Evolutionary conservation across 1,140 invertebrate genomes (phyloP).

Genomic region (Heliconius hewitsoni): DNA sequence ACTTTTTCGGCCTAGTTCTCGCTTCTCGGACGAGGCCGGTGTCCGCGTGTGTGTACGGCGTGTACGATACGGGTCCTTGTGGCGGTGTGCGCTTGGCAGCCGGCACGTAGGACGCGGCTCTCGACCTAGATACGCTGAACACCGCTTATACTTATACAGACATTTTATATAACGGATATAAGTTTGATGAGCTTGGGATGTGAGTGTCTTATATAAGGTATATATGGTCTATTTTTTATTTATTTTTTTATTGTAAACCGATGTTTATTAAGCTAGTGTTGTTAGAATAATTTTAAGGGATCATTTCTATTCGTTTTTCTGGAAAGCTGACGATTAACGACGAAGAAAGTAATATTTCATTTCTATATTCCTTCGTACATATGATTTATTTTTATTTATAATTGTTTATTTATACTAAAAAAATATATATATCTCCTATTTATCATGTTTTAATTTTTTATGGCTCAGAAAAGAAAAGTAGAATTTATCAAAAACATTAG

Average conservation of each 20-base stretch:
- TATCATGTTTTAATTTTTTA: neutral
- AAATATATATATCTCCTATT: no score
- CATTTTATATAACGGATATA: slow-evolving; percentile 45
- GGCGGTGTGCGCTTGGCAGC: slow-evolving; percentile 57
- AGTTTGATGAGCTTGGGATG: slow-evolving; percentile 17
- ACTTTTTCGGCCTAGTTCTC: slow-evolving; percentile 68
- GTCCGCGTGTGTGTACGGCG: slow-evolving; percentile 43
- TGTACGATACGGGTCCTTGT: slow-evolving; percentile 37
- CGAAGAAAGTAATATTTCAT: no score
- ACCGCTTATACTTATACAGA: slow-evolving; percentile 50
- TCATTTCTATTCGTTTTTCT: no score
- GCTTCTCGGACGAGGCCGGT: slow-evolving; percentile 55
- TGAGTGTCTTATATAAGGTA: neutral
- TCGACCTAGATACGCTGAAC: slow-evolving; percentile 61
- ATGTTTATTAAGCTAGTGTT: no score
- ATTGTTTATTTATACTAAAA: no score
- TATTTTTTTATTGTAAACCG: no score
- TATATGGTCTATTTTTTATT: neutral
- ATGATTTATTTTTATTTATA: no score
- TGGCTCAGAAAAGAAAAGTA: neutral
- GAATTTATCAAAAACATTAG: neutral
- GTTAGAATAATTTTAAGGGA: no score
- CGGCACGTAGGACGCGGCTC: slow-evolving; percentile 59
- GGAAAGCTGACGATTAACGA: no score
- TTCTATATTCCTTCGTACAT: no score